Evolutionary conservation across 1,140 invertebrate species (phyloP), one percentile per base, ranked within the genome.

Genomic region (Neomicropteryx cornuta): DNA sequence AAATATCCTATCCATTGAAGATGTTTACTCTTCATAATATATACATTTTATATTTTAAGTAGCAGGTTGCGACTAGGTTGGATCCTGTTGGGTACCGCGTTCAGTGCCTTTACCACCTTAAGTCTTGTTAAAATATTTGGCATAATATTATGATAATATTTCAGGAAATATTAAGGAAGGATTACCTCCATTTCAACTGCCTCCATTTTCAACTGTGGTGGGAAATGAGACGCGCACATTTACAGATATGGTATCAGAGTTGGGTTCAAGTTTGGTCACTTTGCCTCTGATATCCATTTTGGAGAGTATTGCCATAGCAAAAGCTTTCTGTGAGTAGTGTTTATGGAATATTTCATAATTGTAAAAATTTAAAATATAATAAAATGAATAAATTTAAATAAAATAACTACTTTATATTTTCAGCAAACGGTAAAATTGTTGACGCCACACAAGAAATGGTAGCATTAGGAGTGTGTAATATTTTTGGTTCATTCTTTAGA

Each of bases 381-480:
- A n/a, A n/a, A n/a, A n/a, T n/a, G n/a, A n/a, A n/a, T n/a, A n/a
- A n/a, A n/a, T n/a, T n/a, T n/a, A n/a, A n/a, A n/a, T n/a, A n/a
- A n/a, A n/a, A n/a, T n/a, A n/a, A n/a, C n/a, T n/a, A n/a, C n/a
- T 31, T 27, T 39, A 31, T 20, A 28, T 33, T 38, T 35, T 37
- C 42, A 83, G 79, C 78, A 0, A 79, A 77, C 51, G 79, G 79
- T 2, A 79, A 74, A 59, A 68, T 72, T 1, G 46, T 87, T 5
- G 79, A 87, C 48, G 75, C 78, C 0, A 81, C 77, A 28, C 83
- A 87, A 57, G 83, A 87, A 55, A 76, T 87, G 73, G 62, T 84
- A 27, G 81, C 82, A 0, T 51, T 86, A 16, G 85, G 85, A 16
- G 41, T 81, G 0, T 76, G 77, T 48, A 94, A 92, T 56, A 61